Evolutionary conservation across 2,113 vertebrate genomes (phyloP), one percentile per base, ranked within the genome.

Genomic region (Monarcha castaneiventris): DNA sequence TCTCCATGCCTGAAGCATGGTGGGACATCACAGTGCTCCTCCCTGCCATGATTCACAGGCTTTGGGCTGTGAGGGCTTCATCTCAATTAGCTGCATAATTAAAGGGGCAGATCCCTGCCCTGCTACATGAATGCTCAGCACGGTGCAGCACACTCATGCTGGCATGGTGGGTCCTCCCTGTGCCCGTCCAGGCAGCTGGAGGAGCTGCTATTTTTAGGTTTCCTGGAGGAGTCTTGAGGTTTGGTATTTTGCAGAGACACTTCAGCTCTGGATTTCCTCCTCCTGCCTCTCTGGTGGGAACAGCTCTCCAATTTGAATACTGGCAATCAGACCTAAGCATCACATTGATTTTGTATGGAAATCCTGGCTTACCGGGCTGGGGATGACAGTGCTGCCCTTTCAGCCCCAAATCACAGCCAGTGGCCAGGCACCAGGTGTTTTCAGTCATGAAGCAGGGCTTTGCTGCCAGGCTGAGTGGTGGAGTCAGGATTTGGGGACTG

Each of bases 221-320:
- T 51, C 66, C 54, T 68, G 51, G 43, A 77, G 69, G 84, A 84
- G 49, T 58, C 35, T 71, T 55, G 63, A 79, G 74, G 62, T 94
- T 80, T 56, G 62, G 15, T 61, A 11, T 86, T 89, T 82, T 84
- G 49, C 77, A 83, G 89, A 58, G 72, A 64, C 49, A 15, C 84
- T 91, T 93, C 73, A 83, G 62, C 62, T 64, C 71, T 76, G 74
- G 8, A 7, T 79, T 96, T 78, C 49, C 54, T 94, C 56, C 39
- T 85, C 25, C 49, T 69, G 55, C 49, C 26, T 48, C 9, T 18
- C 33, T 29, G 33, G 7, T 43, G 41, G 49, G 48, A 69, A 9
- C 63, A 74, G 51, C 54, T 33, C 26, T 89, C 61, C 25, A 10
- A 4, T 85, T 68, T 51, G 69, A 78, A 13, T 41, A 32, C 7